Base-by-base conservation (phyloP, 2,888 invertebrate species). In the Heliconius aoede region DNA sequence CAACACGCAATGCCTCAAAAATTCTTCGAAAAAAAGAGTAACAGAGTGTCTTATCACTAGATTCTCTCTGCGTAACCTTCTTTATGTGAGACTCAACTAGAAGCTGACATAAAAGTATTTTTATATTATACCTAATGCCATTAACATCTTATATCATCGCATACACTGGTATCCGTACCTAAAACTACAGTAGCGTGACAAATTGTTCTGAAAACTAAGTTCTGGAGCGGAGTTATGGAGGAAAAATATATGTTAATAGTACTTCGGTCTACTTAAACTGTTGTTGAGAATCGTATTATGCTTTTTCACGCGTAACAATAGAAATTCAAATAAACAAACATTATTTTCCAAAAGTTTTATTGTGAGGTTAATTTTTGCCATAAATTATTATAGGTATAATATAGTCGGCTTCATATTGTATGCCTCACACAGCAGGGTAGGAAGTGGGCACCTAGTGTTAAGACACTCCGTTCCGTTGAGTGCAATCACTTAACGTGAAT, bases 161-260 rank as follows among this genome's bases (percentile, higher is more conserved):
- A 68, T 51, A 5, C 46, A 68, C n/a, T 73, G 67, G 28, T 46
- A 13, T 9, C 3, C 13, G 32, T 62, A 71, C 21, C 24, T 36
- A 51, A 77, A 62, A 8, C 67, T 65, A 58, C 72, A 76, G 76
- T 76, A 51, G 58, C 80, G 77, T 76, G 78, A 80, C 80, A 79
- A 79, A 80, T 80, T 79, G 79, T 81, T 77, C 80, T 76, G 72
- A 79, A 80, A 80, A 81, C 78, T 80, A 71, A 77, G 78, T 80
- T 78, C 76, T 78, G 67, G 67, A 21, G 69, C 67, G 78, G 80
- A 80, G 79, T 79, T 79, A 73, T 76, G 73, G 60, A 78, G 77
- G 79, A 81, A 82, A 82, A 82, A 82, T 82, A 80, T 81, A 82
- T 82, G 82, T 82, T 81, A 82, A 82, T 82, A 80, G 80, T 78